Base-by-base conservation (phyloP, 1,140 invertebrate genomes). In the Sycophila sp. region DNA sequence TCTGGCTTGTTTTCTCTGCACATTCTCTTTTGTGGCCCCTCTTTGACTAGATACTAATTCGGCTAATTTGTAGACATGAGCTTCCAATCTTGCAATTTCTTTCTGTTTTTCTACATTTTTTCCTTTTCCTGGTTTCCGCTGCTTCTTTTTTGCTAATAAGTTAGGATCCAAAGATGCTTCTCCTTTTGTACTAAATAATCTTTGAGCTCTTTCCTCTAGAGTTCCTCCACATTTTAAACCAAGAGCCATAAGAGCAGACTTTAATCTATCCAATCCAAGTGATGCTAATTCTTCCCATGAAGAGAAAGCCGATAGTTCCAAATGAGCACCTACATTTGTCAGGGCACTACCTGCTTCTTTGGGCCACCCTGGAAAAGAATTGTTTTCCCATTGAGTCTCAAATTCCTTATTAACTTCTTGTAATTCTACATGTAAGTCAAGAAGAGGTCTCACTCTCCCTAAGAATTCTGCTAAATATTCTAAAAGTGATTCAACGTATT, bases 201-300 rank as follows among this genome's bases (percentile, higher is more conserved):
- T 89, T 80, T 98, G 94, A 4, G 98, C 98, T 77, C 98, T 88
- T 87, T 99, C 97, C 87, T 99, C 96, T 19, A 99, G 85, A 19
- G 98, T 99, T 4, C 98, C 98, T 67, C 98, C 98, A 88, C 98
- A 99, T 85, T 99, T 99, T 0, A 99, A 87, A 1, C 96, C 96
- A n/a, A 99, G 84, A 5, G 98, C 98, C 91, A 99, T 94, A 1
- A 99, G 86, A 10, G 97, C 98, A 15, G 96, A 98, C 83, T 99
- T 99, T 2, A 99, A 88, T 81, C 98, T 91, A 88, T 99, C 98
- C 72, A 99, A 85, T 42, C 98, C 98, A 6, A 99, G 87, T 7
- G 97, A 98, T 2, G 96, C 96, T 68, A 99, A 86, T 86, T 99
- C 98, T 86, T 99, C 97, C 92, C 94, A 96, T n/a, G 95, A 97